Percentiles rank a stretch among this genome's conserved stretches.
Conservation (phyloP, 2,797 vertebrate species). For the Pipistrellus kuhlii region DNA sequence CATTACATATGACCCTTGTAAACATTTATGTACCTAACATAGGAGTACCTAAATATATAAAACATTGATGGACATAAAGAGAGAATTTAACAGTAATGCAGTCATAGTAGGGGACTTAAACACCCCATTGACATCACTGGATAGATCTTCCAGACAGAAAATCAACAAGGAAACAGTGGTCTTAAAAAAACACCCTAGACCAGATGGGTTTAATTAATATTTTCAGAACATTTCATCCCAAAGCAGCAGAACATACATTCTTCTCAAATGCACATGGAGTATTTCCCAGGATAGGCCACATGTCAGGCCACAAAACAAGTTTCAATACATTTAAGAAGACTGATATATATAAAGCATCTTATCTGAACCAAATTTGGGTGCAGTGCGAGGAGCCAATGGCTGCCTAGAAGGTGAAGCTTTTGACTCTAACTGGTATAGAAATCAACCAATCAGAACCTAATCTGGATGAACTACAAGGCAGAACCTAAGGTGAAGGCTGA, state of each 20-base stretch:
- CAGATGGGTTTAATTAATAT: not conserved
- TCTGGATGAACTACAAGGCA: no score
- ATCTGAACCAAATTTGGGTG: not conserved
- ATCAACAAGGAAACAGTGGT: not conserved
- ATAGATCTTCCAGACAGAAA: not conserved
- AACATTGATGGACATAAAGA: not conserved
- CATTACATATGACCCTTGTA: not conserved
- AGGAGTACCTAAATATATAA: not conserved
- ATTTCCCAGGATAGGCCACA: not conserved
- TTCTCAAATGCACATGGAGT: not conserved
- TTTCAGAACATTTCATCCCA: not conserved
- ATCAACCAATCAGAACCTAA: no score
- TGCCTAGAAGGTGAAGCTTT: no score
- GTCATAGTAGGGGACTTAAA: not conserved
- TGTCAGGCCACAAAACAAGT: not conserved
- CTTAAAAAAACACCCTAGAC: not conserved
- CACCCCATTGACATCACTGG: not conserved
- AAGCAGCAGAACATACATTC: not conserved
- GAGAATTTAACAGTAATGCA: not conserved
- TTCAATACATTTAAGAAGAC: not conserved
- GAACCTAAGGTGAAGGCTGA: no score
- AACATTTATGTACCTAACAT: not conserved
- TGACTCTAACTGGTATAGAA: no score
- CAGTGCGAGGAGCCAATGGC: no score
- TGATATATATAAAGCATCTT: not conserved